Percentiles rank a stretch among this genome's conserved stretches.
Conservation (phyloP, 2,888 invertebrate genomes). For the Spatulosminthurus flaviceps region DNA sequence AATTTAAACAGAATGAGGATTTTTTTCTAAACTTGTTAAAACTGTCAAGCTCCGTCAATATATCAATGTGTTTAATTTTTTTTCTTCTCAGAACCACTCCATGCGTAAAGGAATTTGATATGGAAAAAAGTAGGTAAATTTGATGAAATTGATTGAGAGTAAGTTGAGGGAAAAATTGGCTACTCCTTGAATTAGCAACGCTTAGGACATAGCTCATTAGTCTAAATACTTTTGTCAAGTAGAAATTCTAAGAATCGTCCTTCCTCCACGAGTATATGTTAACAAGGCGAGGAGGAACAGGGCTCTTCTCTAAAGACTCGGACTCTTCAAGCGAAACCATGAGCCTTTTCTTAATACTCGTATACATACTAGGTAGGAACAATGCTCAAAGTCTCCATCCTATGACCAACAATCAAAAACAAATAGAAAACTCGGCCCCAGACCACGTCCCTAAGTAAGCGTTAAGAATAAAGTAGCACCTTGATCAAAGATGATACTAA, state of each 20-base stretch:
- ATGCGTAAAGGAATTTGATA: too few relatives aligned
- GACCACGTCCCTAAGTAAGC: too few relatives aligned
- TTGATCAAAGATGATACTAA: background rate
- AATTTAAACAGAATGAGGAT: too few relatives aligned
- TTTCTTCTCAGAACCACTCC: too few relatives aligned
- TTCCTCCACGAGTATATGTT: background rate
- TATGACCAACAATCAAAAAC: background rate
- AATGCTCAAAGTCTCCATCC: background rate
- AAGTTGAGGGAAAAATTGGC: background rate
- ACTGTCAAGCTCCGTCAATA: too few relatives aligned
- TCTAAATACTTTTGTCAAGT: slow-evolving; percentile 13
- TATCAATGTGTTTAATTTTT: too few relatives aligned
- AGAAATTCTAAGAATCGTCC: background rate
- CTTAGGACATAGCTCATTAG: background rate
- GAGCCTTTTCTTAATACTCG: background rate
- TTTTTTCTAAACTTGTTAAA: too few relatives aligned
- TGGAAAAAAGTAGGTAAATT: background rate
- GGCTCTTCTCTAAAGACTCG: background rate
- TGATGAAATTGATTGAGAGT: background rate
- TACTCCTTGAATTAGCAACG: background rate
- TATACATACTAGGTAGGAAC: too few relatives aligned
- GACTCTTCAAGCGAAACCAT: background rate
- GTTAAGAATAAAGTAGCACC: background rate
- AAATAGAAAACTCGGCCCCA: too few relatives aligned
- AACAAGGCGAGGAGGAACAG: too few relatives aligned